phyloP scores from a whole-genome alignment of 2,113 vertebrate genomes.

The Equus przewalskii region DNA sequence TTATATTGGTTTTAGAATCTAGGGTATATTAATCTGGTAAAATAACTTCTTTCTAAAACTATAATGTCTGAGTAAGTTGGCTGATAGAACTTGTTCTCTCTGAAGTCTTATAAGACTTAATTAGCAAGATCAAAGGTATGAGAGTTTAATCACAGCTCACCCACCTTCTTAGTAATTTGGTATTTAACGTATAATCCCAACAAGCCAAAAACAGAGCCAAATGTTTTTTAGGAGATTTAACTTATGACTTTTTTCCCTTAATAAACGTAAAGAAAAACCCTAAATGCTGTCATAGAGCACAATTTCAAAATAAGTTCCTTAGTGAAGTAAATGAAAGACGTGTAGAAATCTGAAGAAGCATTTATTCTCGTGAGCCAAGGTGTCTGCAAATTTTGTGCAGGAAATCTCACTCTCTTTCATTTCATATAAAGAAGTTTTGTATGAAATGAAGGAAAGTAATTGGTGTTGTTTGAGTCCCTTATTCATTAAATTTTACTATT shows the following conservation, averaged over 20 bases:
- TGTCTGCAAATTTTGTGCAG: slow-evolving; percentile 33
- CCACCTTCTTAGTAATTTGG: slow-evolving; percentile 61
- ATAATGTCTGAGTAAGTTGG: slow-evolving; percentile 15
- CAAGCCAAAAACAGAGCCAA: slow-evolving; percentile 67
- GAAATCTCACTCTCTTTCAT: slow-evolving; percentile 8
- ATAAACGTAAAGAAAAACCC: slow-evolving; percentile 51
- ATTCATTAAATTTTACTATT: slow-evolving; percentile 59
- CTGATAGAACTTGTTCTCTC: slow-evolving; percentile 53
- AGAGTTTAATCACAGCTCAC: slow-evolving; percentile 70
- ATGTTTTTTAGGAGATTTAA: slow-evolving; percentile 55
- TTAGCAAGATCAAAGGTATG: slow-evolving; percentile 80
- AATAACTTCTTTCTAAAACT: slow-evolving; percentile 42
- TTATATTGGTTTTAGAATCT: slow-evolving; percentile 58
- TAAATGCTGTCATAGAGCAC: slow-evolving; percentile 33
- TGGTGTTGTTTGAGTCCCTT: slow-evolving; percentile 53
- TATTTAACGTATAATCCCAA: slow-evolving; percentile 22
- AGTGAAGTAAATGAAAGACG: slow-evolving; percentile 64
- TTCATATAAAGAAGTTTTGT: neutral
- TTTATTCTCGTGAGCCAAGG: slow-evolving; percentile 34
- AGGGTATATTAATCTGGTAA: neutral
- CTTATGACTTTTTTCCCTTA: slow-evolving; percentile 57
- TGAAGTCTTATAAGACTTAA: slow-evolving; percentile 77
- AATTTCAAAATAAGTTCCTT: slow-evolving; percentile 62
- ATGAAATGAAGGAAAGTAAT: slow-evolving; percentile 38
- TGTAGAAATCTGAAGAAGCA: slow-evolving; percentile 74